These are phyloP conservation scores for Exephanes ischioxanthus DNA, from an alignment of 2,888 invertebrate genomes.

Conservation along the genomic window DNA sequence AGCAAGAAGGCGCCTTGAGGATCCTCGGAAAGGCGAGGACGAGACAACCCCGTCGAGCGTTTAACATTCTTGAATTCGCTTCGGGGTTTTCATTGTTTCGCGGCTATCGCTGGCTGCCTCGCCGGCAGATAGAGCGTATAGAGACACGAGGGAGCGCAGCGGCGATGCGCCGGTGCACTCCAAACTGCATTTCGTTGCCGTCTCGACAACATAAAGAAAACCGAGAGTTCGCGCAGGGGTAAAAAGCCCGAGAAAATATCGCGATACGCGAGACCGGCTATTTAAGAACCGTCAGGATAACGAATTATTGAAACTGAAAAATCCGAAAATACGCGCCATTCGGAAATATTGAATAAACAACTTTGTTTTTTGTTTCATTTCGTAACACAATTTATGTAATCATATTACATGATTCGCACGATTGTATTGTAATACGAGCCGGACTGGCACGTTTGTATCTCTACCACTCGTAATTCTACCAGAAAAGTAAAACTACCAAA, in stretches of 20 bases:
- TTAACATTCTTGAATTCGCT: constrained; percentile 70
- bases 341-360: background rate
- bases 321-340: background rate
- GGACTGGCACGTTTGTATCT: background rate
- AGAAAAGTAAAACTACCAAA: too few relatives aligned
- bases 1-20: constrained; percentile 69
- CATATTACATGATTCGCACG: background rate
- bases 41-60: constrained; percentile 64
- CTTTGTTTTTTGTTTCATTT: background rate
- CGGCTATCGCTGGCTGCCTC: constrained; percentile 56
- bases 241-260: constrained; percentile 12
- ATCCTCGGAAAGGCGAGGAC: constrained; percentile 71
- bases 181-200: constrained; percentile 49
- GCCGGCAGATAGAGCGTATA: constrained; percentile 38
- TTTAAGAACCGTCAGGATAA: constrained; percentile 28
- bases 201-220: constrained; percentile 19
- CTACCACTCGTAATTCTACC: too few relatives aligned
- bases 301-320: constrained; percentile 35
- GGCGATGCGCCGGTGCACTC: constrained; percentile 18
- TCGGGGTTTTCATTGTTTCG: constrained; percentile 71
- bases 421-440: background rate
- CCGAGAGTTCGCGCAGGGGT: background rate
- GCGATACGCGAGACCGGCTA: background rate
- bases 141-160: constrained; percentile 43
- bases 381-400: background rate